Conservation (phyloP, 2,797 vertebrate species). For the Linurgus olivaceus region DNA sequence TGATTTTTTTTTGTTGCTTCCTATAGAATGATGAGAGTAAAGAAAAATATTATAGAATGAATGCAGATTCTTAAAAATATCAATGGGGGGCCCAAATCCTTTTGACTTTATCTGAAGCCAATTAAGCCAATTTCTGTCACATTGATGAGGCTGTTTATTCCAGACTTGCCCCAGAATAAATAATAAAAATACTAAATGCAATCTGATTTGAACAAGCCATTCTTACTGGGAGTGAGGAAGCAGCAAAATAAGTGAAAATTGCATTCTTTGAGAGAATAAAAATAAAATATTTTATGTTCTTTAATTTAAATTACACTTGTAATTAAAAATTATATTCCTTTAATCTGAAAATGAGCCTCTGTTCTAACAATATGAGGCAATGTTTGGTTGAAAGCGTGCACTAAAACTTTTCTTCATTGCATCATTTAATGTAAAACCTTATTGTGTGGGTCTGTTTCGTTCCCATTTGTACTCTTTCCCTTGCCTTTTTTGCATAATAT, state of each 20-base stretch:
- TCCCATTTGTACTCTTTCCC: background rate
- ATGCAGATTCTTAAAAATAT: background rate
- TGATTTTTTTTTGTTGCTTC: background rate
- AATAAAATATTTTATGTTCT: background rate
- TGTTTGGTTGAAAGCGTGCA: background rate
- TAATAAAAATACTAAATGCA: background rate
- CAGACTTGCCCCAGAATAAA: background rate
- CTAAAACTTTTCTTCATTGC: background rate
- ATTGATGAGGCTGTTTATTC: background rate
- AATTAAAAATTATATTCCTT: background rate
- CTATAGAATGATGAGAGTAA: background rate
- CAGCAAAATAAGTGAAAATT: background rate
- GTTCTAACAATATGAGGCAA: background rate
- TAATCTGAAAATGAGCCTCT: background rate
- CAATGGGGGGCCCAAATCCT: background rate
- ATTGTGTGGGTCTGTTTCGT: background rate
- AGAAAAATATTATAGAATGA: background rate
- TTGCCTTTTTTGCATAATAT: slow-evolving; percentile 51
- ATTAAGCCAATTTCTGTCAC: background rate
- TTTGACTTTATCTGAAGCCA: background rate
- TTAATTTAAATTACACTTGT: background rate
- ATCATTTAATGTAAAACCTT: background rate
- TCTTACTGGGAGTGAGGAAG: background rate
- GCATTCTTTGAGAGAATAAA: background rate
- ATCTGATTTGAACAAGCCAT: background rate